Evolutionary conservation across 2,113 vertebrate genomes (phyloP).

Genomic region (Hemiscyllium ocellatum): DNA sequence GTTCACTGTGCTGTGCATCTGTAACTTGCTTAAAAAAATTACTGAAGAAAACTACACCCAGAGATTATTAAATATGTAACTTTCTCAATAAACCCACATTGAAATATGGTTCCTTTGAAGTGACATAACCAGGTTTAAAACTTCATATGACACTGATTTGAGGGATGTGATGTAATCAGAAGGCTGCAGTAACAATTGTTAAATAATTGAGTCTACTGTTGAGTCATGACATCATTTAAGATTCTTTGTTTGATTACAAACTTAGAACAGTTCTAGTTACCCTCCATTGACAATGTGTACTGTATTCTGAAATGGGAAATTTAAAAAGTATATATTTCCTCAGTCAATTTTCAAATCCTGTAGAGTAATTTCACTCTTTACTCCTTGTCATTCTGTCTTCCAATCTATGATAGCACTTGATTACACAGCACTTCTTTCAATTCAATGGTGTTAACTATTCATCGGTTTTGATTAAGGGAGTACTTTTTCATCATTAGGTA

Average conservation of each 20-base stretch:
- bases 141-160: background rate
- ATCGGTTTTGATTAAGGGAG: background rate
- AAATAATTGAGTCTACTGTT: background rate
- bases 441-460: background rate
- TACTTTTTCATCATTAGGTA: background rate
- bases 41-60: background rate
- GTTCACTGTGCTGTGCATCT: background rate
- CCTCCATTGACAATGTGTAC: background rate
- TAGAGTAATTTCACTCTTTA: background rate
- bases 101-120: background rate
- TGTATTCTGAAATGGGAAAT: background rate
- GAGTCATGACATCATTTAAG: background rate
- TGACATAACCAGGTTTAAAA: background rate
- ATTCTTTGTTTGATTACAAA: background rate
- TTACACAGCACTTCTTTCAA: background rate
- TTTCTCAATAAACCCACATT: background rate
- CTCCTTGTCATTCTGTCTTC: background rate
- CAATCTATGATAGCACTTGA: background rate
- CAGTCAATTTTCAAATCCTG: background rate
- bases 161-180: background rate
- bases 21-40: background rate
- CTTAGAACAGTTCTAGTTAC: background rate
- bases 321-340: background rate
- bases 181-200: background rate
- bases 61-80: background rate